These are phyloP conservation scores for Euspilapteryx auroguttella DNA, from an alignment of 2,888 invertebrate species.

Conservation along the genomic window DNA sequence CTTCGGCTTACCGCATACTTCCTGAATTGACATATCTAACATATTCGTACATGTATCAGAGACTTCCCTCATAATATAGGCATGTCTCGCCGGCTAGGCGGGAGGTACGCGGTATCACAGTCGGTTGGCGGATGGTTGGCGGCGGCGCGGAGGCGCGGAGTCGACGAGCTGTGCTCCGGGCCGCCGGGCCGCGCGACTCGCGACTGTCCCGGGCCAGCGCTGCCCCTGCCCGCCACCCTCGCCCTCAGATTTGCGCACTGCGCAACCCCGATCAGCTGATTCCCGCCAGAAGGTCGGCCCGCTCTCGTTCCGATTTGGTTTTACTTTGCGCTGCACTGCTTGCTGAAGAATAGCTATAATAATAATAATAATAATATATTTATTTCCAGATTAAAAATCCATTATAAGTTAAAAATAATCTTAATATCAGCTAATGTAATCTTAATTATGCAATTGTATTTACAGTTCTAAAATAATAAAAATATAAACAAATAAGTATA, in stretches of 20 bases:
- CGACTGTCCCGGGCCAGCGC: constrained; percentile 14
- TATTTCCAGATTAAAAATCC: no score
- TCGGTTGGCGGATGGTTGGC: constrained; percentile 13
- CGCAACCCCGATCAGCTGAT: constrained; percentile 58
- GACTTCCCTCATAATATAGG: constrained; percentile 36
- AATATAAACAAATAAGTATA: no score
- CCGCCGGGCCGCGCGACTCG: constrained; percentile 10
- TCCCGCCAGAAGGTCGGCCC: constrained; percentile 49
- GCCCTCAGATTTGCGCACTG: constrained; percentile 46
- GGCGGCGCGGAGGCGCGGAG: constrained; percentile 19
- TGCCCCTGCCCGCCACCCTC: constrained; percentile 9
- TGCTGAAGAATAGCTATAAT: no score
- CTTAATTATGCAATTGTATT: no score
- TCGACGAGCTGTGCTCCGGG: constrained; percentile 15
- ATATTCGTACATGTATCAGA: constrained; percentile 36
- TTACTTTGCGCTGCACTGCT: no score
- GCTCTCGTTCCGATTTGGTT: no score
- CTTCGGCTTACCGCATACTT: constrained; percentile 50
- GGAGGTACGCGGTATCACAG: constrained; percentile 10
- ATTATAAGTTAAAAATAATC: no score
- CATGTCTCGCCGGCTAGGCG: constrained; percentile 9
- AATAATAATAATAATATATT: no score
- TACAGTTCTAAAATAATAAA: no score
- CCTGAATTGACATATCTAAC: constrained; percentile 55
- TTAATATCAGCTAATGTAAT: no score